A percentile compares a stretch with the other conserved stretches of the same genome.
phyloP scores from a whole-genome alignment of 2,113 vertebrate species.

The Hippopotamus amphibius region DNA sequence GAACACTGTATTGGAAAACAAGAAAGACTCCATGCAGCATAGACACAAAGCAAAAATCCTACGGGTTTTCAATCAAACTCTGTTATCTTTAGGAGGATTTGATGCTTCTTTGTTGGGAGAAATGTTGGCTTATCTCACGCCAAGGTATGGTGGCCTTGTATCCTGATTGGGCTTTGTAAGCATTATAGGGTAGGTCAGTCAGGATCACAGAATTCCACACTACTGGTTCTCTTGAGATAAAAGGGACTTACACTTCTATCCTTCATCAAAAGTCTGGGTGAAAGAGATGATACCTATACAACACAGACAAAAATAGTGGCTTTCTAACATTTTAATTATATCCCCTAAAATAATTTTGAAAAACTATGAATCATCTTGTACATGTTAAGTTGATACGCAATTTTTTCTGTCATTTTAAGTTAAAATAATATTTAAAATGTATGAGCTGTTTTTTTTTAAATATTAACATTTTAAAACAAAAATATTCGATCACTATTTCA shows the following conservation, averaged over 20 bases:
- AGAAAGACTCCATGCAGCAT: background rate
- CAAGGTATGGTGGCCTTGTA: background rate
- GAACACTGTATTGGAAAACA: background rate
- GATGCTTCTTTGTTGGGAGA: background rate
- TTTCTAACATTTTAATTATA: conserved; percentile 37
- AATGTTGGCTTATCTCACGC: background rate
- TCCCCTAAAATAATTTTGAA: background rate
- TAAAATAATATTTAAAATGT: background rate
- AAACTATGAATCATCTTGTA: background rate
- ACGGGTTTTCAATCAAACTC: background rate
- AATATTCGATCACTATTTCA: background rate
- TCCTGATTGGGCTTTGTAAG: background rate
- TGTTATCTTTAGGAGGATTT: background rate
- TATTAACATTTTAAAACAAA: conserved; percentile 22
- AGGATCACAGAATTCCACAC: background rate
- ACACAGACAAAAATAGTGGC: background rate
- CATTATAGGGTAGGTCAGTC: background rate
- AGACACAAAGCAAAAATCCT: background rate
- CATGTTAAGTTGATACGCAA: conserved; percentile 14
- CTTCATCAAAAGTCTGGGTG: background rate
- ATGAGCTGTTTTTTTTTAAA: background rate
- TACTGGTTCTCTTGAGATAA: background rate
- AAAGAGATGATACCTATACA: background rate
- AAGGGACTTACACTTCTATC: background rate
- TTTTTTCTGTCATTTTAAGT: background rate